phyloP scores from a whole-genome alignment of 30 jellyfish, hydroid and myxozoan genomes.

The Morbakka virulenta region DNA sequence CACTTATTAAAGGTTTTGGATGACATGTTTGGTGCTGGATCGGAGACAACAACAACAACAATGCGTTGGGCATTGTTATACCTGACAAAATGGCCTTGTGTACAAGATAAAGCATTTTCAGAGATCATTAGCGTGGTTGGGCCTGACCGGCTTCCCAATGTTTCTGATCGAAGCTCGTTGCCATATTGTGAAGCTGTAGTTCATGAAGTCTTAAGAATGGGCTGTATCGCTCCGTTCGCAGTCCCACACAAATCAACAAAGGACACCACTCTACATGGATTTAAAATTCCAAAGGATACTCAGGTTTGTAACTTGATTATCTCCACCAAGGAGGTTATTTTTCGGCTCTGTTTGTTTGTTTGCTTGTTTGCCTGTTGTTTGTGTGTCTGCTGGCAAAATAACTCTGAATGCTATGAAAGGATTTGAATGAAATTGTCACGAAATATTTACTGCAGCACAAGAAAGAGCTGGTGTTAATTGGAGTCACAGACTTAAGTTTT shows the following conservation, averaged over 20 bases:
- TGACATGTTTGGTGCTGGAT: conserved; percentile 90
- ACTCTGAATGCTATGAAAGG: no score
- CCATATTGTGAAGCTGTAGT: conserved; percentile 73
- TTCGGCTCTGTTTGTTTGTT: no score
- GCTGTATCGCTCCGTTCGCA: conserved; percentile 83
- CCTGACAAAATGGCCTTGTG: conserved; percentile 70
- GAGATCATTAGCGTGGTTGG: conserved; percentile 49
- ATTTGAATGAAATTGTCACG: no score
- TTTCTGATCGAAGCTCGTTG: conserved; percentile 31
- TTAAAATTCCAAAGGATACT: conserved; percentile 51
- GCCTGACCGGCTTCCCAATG: conserved; percentile 51
- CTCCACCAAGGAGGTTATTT: background rate
- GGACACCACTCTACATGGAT: conserved; percentile 76
- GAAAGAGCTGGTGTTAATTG: no score
- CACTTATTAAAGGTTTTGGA: conserved; percentile 60
- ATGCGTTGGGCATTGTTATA: conserved; percentile 78
- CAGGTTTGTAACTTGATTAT: no score
- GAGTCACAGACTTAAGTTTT: no score
- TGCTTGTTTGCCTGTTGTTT: no score
- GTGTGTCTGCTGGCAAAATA: no score
- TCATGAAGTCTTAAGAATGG: conserved; percentile 80
- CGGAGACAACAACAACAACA: conserved; percentile 80
- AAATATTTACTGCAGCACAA: no score
- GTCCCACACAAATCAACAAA: conserved; percentile 87
- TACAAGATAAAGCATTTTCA: conserved; percentile 58